phyloP scores from a whole-genome alignment of 2,113 vertebrate species.

The Otis tarda region DNA sequence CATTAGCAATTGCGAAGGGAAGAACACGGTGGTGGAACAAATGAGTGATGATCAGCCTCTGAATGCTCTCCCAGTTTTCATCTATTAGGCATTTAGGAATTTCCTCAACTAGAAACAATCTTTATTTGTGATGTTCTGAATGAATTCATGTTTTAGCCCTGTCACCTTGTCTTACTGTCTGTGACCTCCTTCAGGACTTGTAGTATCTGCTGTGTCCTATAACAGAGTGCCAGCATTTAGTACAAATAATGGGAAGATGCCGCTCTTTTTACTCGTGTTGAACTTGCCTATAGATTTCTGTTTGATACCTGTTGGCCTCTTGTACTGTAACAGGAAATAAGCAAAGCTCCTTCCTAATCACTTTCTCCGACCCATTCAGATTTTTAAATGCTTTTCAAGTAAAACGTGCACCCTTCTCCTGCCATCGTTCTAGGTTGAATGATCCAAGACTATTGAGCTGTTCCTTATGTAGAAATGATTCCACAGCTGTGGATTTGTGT shows the following conservation, averaged over 20 bases:
- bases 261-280: not conserved
- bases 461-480: not conserved
- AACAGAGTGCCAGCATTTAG: not conserved
- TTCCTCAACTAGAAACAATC: not conserved
- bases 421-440: not conserved
- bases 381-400: not conserved
- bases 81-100: not conserved
- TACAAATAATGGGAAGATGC: not conserved
- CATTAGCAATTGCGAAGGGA: not conserved
- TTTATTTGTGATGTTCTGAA: not conserved
- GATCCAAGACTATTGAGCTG: not conserved
- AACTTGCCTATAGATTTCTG: not conserved
- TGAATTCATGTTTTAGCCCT: not conserved
- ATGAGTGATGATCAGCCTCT: not conserved
- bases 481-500: not conserved
- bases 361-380: not conserved
- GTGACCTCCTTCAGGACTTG: not conserved
- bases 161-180: not conserved
- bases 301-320: not conserved
- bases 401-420: fast-evolving
- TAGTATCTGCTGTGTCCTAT: not conserved
- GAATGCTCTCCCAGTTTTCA: not conserved
- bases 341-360: not conserved
- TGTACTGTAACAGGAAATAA: not conserved
- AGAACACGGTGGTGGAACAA: not conserved